Evolutionary conservation across 2,797 vertebrate species (phyloP).

Genomic region (Thunnus albacares): DNA sequence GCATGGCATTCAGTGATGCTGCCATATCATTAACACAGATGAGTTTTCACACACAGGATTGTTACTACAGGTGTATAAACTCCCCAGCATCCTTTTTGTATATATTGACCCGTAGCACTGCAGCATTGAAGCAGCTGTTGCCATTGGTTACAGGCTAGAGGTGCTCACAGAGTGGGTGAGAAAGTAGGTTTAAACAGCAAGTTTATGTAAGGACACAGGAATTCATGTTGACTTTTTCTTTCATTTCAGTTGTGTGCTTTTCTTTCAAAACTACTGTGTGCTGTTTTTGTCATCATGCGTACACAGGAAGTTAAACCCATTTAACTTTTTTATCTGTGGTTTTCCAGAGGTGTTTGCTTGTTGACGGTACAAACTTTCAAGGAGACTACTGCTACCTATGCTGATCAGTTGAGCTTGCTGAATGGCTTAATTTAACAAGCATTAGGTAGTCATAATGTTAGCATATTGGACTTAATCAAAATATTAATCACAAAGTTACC

Average conservation of each 20-base stretch:
- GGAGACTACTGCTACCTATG: neutral
- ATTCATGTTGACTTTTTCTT: constrained; percentile 26
- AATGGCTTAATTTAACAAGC: neutral
- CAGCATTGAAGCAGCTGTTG: constrained; percentile 73
- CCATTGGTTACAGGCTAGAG: constrained; percentile 78
- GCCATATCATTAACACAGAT: constrained; percentile 28
- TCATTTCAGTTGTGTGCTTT: constrained; percentile 17
- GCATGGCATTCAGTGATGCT: constrained; percentile 60
- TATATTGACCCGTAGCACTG: constrained; percentile 61
- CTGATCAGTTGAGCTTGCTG: neutral
- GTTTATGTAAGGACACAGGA: constrained; percentile 70
- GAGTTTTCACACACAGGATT: constrained; percentile 10
- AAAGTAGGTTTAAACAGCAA: constrained; percentile 64
- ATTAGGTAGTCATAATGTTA: neutral
- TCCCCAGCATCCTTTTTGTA: constrained; percentile 41
- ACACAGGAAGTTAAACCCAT: neutral
- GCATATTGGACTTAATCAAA: neutral
- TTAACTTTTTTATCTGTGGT: constrained; percentile 25
- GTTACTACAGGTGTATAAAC: constrained; percentile 45
- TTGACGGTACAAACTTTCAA: neutral
- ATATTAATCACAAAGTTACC: constrained; percentile 19
- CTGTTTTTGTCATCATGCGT: constrained; percentile 14
- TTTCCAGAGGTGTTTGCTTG: neutral
- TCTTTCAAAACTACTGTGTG: constrained; percentile 8
- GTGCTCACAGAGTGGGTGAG: constrained; percentile 65